These are phyloP conservation scores for Sebastes umbrosus DNA, from an alignment of 2,797 vertebrate species.

Conservation along the genomic window DNA sequence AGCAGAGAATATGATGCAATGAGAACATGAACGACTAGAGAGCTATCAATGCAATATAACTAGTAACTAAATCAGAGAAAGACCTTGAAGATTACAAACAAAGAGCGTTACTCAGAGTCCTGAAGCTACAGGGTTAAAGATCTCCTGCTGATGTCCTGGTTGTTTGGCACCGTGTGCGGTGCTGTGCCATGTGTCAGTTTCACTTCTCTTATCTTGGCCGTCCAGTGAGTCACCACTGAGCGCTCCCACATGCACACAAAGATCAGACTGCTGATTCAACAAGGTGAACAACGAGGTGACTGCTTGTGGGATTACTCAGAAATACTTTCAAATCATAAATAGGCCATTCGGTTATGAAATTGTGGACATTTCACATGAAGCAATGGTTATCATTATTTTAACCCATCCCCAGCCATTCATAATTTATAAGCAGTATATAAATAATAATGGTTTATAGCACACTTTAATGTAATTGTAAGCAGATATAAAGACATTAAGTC, in stretches of 20 bases:
- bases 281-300: neutral
- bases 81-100: neutral
- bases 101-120: neutral
- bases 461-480: neutral
- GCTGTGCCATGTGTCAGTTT: conserved; percentile 3
- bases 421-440: neutral
- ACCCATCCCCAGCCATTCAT: neutral
- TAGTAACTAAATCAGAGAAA: neutral
- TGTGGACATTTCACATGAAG: neutral
- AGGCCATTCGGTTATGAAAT: conserved; percentile 3
- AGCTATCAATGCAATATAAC: neutral
- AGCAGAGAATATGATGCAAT: neutral
- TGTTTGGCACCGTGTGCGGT: neutral
- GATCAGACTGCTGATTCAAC: neutral
- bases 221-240: conserved; percentile 10
- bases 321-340: neutral
- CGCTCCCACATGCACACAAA: neutral
- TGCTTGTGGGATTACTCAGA: conserved; percentile 6
- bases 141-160: neutral
- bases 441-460: neutral
- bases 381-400: neutral
- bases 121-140: neutral
- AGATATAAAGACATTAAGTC: neutral
- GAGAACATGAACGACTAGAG: neutral
- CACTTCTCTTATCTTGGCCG: conserved; percentile 16